Percentiles rank a stretch among this genome's conserved stretches.
Conservation (phyloP, 2,113 vertebrate genomes). For the Brachypodius melanocephalos region DNA sequence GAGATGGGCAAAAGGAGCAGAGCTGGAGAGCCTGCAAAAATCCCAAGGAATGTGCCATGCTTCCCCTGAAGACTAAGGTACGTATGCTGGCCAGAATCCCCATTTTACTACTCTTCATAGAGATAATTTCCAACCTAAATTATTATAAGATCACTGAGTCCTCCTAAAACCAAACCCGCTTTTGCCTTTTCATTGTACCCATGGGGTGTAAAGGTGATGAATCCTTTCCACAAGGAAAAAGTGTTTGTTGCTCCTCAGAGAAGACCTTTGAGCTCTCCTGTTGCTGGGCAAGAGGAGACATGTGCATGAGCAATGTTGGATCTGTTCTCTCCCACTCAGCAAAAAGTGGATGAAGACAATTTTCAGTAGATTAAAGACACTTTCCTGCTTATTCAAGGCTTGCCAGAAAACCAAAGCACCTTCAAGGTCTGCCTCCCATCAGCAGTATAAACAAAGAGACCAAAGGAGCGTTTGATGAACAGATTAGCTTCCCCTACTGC, state of each 20-base stretch:
- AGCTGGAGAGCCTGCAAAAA: rapidly evolving
- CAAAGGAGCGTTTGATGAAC: not conserved
- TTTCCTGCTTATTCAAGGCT: not conserved
- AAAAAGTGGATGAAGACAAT: not conserved
- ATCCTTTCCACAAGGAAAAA: not conserved
- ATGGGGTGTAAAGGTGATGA: not conserved
- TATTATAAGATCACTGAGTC: not conserved
- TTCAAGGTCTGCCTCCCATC: not conserved
- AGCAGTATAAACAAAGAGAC: not conserved
- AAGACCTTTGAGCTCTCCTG: not conserved
- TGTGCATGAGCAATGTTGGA: not conserved
- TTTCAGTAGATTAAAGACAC: not conserved
- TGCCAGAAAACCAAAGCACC: not conserved
- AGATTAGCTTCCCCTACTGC: not conserved
- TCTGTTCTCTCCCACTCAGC: not conserved
- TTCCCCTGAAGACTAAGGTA: not conserved
- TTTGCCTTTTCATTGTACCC: not conserved
- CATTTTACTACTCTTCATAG: not conserved
- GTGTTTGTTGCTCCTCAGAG: not conserved
- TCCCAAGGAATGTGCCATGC: rapidly evolving
- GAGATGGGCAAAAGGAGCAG: not conserved
- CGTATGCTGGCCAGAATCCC: rapidly evolving
- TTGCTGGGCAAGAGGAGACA: not conserved
- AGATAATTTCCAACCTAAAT: not conserved
- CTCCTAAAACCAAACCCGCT: not conserved